Base-by-base conservation (phyloP, 2,888 invertebrate species). In the Lissonota sp. region DNA sequence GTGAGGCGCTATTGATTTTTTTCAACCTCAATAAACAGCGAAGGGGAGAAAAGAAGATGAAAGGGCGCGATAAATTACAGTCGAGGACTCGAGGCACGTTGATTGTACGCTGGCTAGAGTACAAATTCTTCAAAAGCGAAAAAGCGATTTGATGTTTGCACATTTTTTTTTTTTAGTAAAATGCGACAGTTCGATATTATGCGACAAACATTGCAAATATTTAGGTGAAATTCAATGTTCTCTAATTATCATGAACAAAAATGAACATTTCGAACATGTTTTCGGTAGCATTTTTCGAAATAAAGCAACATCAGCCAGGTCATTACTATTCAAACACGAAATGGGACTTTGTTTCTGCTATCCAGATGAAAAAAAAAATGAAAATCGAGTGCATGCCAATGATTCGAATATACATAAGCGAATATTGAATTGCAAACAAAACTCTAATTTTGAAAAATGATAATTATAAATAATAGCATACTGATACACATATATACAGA, bases 1-100 rank as follows among this genome's bases (percentile, higher is more conserved):
- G n/a, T n/a, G n/a, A n/a, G 81, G 83, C 78, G 76, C 82, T 87
- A 87, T 87, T 87, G 87, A 86, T 87, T 87, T 81, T 80, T 87
- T 86, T 85, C 84, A 85, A 84, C 86, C 82, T 85, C 85, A 82
- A 87, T 86, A 85, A 87, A 86, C 85, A 84, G 79, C 73, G 80
- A 80, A 80, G 79, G 66, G 46, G 42, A 66, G 51, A 64, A n/a
- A 46, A 58, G 80, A 83, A 87, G 86, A 87, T 87, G 84, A 87
- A 86, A 87, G 86, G 84, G 83, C n/a, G 81, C 75, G 75, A 84
- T 76, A 85, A 85, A 85, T 86, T 86, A 86, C 84, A 86, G 84
- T 82, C 82, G 73, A 64, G 75, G 67, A 72, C 77, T 57, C 75
- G 82, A 77, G 81, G 82, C 67, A 75, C 80, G 82, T 84, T 82